Conservation (phyloP, 2,888 invertebrate genomes). For the Agrilus biguttatus region DNA sequence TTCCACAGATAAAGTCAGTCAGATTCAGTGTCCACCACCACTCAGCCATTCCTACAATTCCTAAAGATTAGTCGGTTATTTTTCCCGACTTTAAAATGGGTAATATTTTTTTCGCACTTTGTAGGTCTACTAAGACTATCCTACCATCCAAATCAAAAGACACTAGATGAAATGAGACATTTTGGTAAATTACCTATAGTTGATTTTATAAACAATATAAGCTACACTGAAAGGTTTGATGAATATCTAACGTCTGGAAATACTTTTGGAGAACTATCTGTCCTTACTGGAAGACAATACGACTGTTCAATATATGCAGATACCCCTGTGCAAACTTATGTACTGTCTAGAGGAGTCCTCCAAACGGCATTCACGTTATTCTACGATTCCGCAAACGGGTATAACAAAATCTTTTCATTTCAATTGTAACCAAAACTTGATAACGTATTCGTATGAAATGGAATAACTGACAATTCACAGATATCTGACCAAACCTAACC, state of each 20-base stretch:
- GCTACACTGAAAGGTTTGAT: slow-evolving; percentile 32
- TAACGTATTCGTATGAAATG: too few relatives aligned
- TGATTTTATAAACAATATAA: slow-evolving; percentile 36
- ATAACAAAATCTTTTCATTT: not conserved
- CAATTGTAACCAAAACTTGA: too few relatives aligned
- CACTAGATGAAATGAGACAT: slow-evolving; percentile 32
- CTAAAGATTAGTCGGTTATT: too few relatives aligned
- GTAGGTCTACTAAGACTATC: slow-evolving; percentile 8
- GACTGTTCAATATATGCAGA: slow-evolving; percentile 43
- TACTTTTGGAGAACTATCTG: slow-evolving; percentile 44
- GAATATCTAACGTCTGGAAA: slow-evolving; percentile 47
- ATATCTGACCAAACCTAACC: too few relatives aligned
- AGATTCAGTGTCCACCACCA: too few relatives aligned
- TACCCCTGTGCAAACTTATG: slow-evolving; percentile 39
- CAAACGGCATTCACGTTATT: slow-evolving; percentile 31
- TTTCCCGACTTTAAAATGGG: too few relatives aligned
- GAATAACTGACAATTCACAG: too few relatives aligned
- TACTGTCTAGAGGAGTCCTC: slow-evolving; percentile 28
- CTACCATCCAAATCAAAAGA: slow-evolving; percentile 24
- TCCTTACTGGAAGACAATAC: slow-evolving; percentile 40
- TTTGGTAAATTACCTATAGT: slow-evolving; percentile 39
- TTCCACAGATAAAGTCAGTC: too few relatives aligned
- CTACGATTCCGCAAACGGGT: slow-evolving; percentile 5
- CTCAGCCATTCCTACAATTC: too few relatives aligned
- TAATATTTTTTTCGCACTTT: too few relatives aligned